Conservation (phyloP, 2,888 invertebrate species). For the Himalopsyche anomala region DNA sequence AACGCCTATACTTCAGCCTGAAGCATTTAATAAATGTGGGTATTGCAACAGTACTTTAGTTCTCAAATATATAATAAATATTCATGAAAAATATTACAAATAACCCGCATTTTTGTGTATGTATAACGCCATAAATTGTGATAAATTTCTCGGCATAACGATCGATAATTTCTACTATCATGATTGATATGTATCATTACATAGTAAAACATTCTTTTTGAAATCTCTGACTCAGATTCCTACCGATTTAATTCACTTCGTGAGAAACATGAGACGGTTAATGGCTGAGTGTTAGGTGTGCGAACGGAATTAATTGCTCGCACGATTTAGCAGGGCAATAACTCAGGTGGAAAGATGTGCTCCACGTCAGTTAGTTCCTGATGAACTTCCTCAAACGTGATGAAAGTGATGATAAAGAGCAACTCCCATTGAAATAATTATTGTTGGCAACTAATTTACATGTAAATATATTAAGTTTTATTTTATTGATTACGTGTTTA, state of each 20-base stretch:
- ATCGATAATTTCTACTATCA: background rate
- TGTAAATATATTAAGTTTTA: background rate
- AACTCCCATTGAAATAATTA: background rate
- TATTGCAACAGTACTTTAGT: too few relatives aligned
- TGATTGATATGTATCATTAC: slow-evolving; percentile 20
- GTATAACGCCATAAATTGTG: too few relatives aligned
- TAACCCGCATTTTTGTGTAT: too few relatives aligned
- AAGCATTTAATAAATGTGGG: too few relatives aligned
- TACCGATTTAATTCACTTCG: slow-evolving; percentile 1
- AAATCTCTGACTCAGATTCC: background rate
- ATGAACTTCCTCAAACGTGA: slow-evolving; percentile 34
- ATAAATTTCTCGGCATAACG: slow-evolving; percentile 6
- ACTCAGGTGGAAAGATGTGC: background rate
- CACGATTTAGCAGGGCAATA: slow-evolving; percentile 24
- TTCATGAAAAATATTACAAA: too few relatives aligned
- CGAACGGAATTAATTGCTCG: slow-evolving; percentile 5
- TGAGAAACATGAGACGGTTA: background rate
- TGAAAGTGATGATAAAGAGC: slow-evolving; percentile 1
- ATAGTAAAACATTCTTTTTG: slow-evolving; percentile 3
- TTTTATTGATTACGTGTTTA: background rate
- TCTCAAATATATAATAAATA: too few relatives aligned
- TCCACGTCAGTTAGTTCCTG: background rate
- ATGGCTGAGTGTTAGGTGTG: background rate
- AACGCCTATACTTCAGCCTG: too few relatives aligned
- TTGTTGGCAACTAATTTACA: background rate